Evolutionary conservation across 2,113 vertebrate genomes (phyloP).

Genomic region (Gymnobelideus leadbeateri): DNA sequence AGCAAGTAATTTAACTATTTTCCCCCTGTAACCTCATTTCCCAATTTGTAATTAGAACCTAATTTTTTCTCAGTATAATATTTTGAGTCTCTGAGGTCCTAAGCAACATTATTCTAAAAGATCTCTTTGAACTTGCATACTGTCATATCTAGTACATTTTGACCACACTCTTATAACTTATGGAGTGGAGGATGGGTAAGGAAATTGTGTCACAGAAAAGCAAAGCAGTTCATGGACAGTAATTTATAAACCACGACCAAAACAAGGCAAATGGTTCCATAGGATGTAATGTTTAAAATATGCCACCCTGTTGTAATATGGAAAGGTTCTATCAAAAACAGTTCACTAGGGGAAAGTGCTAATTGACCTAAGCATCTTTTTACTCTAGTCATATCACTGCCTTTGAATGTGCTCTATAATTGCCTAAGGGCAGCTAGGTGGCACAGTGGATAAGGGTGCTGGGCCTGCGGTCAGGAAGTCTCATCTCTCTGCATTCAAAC

Average conservation of each 20-base stretch:
- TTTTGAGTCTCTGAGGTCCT: conserved; percentile 5
- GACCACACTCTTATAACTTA: neutral
- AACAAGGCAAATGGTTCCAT: neutral
- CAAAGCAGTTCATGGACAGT: neutral
- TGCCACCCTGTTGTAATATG: neutral
- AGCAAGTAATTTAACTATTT: conserved; percentile 4
- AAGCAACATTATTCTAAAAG: neutral
- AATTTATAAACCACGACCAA: neutral
- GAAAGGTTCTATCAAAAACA: neutral
- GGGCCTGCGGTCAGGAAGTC: neutral
- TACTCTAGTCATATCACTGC: neutral
- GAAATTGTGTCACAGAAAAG: neutral
- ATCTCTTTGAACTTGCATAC: neutral
- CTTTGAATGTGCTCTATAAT: neutral
- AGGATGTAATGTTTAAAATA: neutral
- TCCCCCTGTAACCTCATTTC: conserved; percentile 8
- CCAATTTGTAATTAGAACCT: conserved; percentile 14
- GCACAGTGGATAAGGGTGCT: neutral
- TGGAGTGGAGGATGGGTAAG: neutral
- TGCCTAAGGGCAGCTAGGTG: neutral
- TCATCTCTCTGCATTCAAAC: neutral
- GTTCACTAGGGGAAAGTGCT: neutral
- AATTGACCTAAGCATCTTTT: neutral
- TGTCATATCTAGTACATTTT: neutral
- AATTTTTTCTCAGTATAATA: neutral